Evolutionary conservation across 2,888 invertebrate species (phyloP).

Genomic region (Sialis fuliginosa): DNA sequence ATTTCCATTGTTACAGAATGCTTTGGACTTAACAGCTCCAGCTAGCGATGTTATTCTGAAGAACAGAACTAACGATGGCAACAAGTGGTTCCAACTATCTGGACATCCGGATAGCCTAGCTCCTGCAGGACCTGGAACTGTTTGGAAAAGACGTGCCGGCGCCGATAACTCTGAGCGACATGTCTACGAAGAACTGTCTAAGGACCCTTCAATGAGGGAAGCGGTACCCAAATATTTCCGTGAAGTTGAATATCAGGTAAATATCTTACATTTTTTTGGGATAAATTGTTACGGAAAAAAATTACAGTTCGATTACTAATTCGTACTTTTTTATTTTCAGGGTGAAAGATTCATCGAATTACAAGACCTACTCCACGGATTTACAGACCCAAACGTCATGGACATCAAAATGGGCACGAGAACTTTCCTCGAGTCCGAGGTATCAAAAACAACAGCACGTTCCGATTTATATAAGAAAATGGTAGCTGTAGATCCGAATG

Average conservation of each 20-base stretch:
- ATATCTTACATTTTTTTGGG: too few relatives aligned
- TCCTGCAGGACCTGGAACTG: conserved; percentile 81
- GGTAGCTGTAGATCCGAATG: conserved; percentile 74
- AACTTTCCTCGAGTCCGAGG: conserved; percentile 91
- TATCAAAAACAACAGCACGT: conserved; percentile 68
- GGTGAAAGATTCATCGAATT: conserved; percentile 83
- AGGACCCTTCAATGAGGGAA: conserved; percentile 50
- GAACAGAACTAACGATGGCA: conserved; percentile 31
- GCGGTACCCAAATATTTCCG: conserved; percentile 74
- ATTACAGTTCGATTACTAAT: too few relatives aligned
- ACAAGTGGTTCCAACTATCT: conserved; percentile 77
- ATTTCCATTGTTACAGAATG: conserved; percentile 51
- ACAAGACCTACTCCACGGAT: conserved; percentile 82
- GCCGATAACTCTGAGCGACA: conserved; percentile 57
- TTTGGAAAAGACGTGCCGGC: conserved; percentile 73
- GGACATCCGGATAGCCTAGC: conserved; percentile 88
- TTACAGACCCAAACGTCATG: conserved; percentile 85
- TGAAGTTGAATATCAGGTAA: conserved; percentile 48
- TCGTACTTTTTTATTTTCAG: background rate
- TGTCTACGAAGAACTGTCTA: conserved; percentile 63
- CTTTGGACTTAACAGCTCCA: conserved; percentile 76
- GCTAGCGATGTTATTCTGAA: conserved; percentile 73
- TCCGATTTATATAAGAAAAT: conserved; percentile 89
- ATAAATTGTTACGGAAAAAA: too few relatives aligned
- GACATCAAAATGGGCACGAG: conserved; percentile 95